phyloP scores from a whole-genome alignment of 2,888 invertebrate genomes.

The Drosophila tripunctata region DNA sequence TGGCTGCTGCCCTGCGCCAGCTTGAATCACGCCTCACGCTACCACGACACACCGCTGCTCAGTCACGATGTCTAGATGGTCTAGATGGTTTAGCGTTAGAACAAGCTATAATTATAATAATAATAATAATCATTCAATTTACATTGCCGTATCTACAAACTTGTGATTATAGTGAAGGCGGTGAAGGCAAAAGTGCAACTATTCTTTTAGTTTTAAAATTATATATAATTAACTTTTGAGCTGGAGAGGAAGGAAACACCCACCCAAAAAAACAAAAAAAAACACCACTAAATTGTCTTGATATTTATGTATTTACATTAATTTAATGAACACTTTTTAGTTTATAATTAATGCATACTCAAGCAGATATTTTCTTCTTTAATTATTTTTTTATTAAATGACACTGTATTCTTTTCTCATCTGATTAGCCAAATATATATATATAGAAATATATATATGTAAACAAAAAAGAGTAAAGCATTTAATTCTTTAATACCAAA shows the following conservation, averaged over 20 bases:
- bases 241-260: not conserved
- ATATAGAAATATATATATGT: constrained; percentile 28
- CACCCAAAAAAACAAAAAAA: constrained; percentile 34
- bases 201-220: constrained; percentile 1
- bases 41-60: constrained; percentile 83
- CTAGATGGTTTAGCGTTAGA: constrained; percentile 25
- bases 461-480: constrained; percentile 15
- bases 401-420: constrained; percentile 38
- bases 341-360: constrained; percentile 54
- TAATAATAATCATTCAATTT: constrained; percentile 22
- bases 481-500: constrained; percentile 22
- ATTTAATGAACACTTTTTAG: constrained; percentile 50
- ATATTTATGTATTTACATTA: constrained; percentile 60
- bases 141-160: constrained; percentile 5
- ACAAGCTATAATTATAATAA: too few species aligned
- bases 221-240: not conserved
- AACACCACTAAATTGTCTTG: too few species aligned
- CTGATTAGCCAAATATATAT: constrained; percentile 29
- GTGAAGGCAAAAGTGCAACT: not conserved
- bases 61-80: constrained; percentile 83
- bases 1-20: constrained; percentile 90
- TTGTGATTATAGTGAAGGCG: constrained; percentile 4
- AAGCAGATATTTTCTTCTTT: constrained; percentile 36
- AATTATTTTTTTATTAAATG: constrained; percentile 44
- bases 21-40: constrained; percentile 83